phyloP scores from a whole-genome alignment of 1,140 invertebrate species.

The Pissodes strobi region DNA sequence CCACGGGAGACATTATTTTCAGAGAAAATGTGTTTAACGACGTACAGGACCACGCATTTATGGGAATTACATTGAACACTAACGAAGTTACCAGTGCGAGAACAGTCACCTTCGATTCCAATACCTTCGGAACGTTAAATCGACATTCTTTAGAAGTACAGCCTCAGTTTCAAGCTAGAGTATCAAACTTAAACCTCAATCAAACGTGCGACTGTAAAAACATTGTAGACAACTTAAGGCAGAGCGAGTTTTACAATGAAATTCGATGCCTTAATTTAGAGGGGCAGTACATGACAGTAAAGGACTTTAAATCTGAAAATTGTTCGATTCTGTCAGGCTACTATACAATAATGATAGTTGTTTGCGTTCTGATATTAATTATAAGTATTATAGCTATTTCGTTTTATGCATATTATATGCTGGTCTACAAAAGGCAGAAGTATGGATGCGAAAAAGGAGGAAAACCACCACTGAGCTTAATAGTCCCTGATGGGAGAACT shows the following conservation, averaged over 20 bases:
- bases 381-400: constrained; percentile 40
- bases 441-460: constrained; percentile 58
- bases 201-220: constrained; percentile 63
- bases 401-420: constrained; percentile 43
- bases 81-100: constrained; percentile 51
- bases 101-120: constrained; percentile 67
- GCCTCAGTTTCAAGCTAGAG: constrained; percentile 60
- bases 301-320: constrained; percentile 42
- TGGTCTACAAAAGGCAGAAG: constrained; percentile 45
- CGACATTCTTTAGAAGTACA: constrained; percentile 66
- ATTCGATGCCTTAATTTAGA: constrained; percentile 44
- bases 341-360: constrained; percentile 44
- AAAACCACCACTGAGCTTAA: constrained; percentile 60
- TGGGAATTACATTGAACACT: constrained; percentile 61
- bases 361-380: constrained; percentile 40
- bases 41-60: constrained; percentile 64
- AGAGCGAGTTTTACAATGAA: constrained; percentile 43
- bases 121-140: constrained; percentile 63
- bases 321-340: constrained; percentile 47
- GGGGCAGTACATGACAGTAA: constrained; percentile 39
- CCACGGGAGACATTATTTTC: constrained; percentile 66
- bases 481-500: constrained; percentile 77
- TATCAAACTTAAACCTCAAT: constrained; percentile 65
- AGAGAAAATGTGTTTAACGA: constrained; percentile 67
- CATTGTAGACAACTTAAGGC: constrained; percentile 52